A percentile compares a stretch with the other conserved stretches of the same genome.
phyloP scores from a whole-genome alignment of 1,140 invertebrate species.

The Vanessa tameamea region DNA sequence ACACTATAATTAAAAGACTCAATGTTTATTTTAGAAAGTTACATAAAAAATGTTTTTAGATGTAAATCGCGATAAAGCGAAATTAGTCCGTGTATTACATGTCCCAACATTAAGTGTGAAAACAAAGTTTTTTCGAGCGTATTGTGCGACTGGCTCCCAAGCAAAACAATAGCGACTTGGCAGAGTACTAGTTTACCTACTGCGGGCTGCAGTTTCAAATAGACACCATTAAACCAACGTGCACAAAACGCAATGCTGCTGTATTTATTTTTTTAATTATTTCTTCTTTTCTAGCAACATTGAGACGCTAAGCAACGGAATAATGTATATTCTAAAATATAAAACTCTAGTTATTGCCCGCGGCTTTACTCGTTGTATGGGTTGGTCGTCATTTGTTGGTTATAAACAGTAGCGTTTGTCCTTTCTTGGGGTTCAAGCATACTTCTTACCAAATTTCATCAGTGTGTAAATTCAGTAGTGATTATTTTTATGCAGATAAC shows the following conservation, averaged over 20 bases:
- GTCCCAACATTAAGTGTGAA: constrained; percentile 4
- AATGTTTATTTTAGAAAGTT: background rate
- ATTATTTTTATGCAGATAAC: no score
- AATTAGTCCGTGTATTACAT: constrained; percentile 9
- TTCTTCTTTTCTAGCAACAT: no score
- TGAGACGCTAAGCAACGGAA: no score
- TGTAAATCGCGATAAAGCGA: background rate
- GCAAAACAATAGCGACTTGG: constrained; percentile 12
- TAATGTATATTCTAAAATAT: no score
- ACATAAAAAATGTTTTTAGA: background rate
- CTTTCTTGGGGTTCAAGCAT: no score
- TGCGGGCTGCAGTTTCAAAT: constrained; percentile 1
- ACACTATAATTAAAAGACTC: background rate
- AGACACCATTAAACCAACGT: background rate
- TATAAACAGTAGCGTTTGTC: no score
- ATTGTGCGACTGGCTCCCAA: constrained; percentile 19
- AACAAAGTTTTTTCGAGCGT: constrained; percentile 12
- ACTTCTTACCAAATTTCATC: no score
- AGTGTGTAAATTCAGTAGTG: no score
- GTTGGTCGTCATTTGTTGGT: no score
- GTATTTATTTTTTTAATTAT: background rate
- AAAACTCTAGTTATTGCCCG: no score
- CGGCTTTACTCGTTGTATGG: no score
- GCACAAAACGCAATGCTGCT: constrained; percentile 4
- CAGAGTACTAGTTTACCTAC: constrained; percentile 12